Percentiles rank a stretch among this genome's conserved stretches.
phyloP scores from a whole-genome alignment of 2,888 invertebrate species.

The Brachyopa scutellaris region DNA sequence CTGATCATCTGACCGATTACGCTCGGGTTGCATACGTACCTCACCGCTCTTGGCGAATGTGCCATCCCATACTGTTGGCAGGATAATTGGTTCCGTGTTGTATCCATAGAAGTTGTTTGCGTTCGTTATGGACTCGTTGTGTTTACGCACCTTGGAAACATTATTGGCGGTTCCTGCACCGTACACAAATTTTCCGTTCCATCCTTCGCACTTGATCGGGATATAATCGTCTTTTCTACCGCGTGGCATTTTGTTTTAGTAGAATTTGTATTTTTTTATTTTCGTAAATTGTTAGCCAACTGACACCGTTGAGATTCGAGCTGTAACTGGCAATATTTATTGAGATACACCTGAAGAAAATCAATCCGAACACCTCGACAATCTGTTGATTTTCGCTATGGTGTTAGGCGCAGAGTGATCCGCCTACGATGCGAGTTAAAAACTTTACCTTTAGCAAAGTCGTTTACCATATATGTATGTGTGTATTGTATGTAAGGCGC shows the following conservation, averaged over 20 bases:
- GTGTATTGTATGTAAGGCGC: conserved; percentile 16
- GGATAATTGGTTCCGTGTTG: conserved; percentile 77
- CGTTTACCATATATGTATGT: conserved; percentile 52
- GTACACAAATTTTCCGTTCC: conserved; percentile 81
- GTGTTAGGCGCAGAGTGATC: conserved; percentile 54
- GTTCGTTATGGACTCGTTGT: conserved; percentile 80
- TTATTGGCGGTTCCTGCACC: conserved; percentile 78
- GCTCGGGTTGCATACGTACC: conserved; percentile 76
- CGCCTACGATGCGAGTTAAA: conserved; percentile 59
- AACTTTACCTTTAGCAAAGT: conserved; percentile 25
- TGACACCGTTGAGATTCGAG: conserved; percentile 61
- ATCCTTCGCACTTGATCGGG: conserved; percentile 81
- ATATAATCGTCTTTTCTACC: conserved; percentile 79
- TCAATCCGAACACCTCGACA: neutral
- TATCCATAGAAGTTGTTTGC: conserved; percentile 80
- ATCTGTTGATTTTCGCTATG: conserved; percentile 4
- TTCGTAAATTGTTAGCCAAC: conserved; percentile 48
- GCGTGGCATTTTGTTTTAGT: conserved; percentile 75
- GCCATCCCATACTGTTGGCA: conserved; percentile 81
- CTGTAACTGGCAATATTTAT: conserved; percentile 67
- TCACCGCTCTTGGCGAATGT: conserved; percentile 79
- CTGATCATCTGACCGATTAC: conserved; percentile 80
- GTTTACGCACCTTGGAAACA: conserved; percentile 79
- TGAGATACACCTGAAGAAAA: conserved; percentile 40
- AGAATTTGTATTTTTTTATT: conserved; percentile 2